Evolutionary conservation across 2,888 invertebrate genomes (phyloP), one percentile per base, ranked within the genome.

Genomic region (Drosophila crucigera): DNA sequence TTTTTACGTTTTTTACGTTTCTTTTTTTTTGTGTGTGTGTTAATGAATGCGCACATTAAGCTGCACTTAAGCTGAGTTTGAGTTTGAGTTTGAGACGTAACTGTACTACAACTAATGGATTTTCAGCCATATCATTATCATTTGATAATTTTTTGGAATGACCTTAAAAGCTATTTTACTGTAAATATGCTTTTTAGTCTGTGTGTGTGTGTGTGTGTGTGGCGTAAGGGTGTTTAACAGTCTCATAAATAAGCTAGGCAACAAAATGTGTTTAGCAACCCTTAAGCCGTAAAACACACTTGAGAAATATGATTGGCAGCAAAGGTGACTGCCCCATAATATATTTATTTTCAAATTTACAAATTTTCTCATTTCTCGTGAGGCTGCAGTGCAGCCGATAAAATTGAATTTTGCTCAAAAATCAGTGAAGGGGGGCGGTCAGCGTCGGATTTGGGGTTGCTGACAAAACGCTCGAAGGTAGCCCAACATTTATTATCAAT

Each of bases 41-140:
- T 80, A 83, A 78, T 83, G 81, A 77, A 82, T 72, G 78, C 74
- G 66, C 74, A 80, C 81, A 80, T 80, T 82, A 77, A 80, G 81
- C 83, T 72, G 81, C 72, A 83, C 83, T 82, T 82, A 83, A 83
- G 81, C 61, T 56, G 64, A 31, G 63, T 30, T 56, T 61, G 28
- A 10, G 33, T 33, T 31, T 56, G 61, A 31, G 63, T 30, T 56
- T 61, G 28, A 53, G 66, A 53, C 58, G 49, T 72, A 79, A 79
- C 79, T 79, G 81, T 78, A 81, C 74, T 66, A 16, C 67, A 77
- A 68, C 78, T 82, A 83, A 82, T 83, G 81, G 83, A 77, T 76
- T 67, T 62, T 49, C 19, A 33, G 43, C n/a, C 56, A 64, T 63
- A 47, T 25, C 43, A 54, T 67, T 78, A 73, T 74, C 64, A 76